Percentiles rank a stretch among this genome's conserved stretches.
Conservation (phyloP, 2,888 invertebrate species). For the Troglohyphantes excavatus region DNA sequence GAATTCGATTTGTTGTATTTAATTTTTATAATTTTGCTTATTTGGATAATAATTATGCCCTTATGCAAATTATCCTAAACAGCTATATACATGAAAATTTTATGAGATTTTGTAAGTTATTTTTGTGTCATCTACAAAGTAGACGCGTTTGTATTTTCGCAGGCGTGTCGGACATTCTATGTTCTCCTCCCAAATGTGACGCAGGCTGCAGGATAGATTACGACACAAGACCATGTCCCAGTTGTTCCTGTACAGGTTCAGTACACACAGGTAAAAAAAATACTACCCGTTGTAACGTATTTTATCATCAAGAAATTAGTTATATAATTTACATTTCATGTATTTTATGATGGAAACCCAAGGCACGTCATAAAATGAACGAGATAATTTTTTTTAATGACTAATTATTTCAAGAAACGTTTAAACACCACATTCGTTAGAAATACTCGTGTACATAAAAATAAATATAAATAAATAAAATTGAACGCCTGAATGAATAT, state of each 20-base stretch:
- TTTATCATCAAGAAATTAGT: background rate
- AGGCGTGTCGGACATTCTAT: slow-evolving; percentile 11
- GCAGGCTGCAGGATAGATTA: slow-evolving; percentile 34
- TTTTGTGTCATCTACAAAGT: background rate
- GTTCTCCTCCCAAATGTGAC: slow-evolving; percentile 25
- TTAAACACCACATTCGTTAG: no score
- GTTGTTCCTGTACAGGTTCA: slow-evolving; percentile 11
- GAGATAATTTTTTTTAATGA: no score
- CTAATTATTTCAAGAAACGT: no score
- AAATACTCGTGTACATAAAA: no score
- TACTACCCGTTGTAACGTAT: background rate
- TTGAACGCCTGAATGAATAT: no score
- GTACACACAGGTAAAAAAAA: background rate
- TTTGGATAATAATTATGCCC: no score
- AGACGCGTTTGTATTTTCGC: background rate
- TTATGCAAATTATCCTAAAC: no score
- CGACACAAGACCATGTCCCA: slow-evolving; percentile 38
- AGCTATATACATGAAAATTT: background rate
- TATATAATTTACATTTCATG: background rate
- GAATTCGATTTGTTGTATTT: no score
- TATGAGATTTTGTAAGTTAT: background rate
- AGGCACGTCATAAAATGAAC: background rate
- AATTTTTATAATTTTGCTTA: no score
- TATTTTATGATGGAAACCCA: no score
- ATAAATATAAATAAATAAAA: no score